These are phyloP conservation scores for Volucella inflata DNA, from an alignment of 2,888 invertebrate genomes.

Conservation along the genomic window DNA sequence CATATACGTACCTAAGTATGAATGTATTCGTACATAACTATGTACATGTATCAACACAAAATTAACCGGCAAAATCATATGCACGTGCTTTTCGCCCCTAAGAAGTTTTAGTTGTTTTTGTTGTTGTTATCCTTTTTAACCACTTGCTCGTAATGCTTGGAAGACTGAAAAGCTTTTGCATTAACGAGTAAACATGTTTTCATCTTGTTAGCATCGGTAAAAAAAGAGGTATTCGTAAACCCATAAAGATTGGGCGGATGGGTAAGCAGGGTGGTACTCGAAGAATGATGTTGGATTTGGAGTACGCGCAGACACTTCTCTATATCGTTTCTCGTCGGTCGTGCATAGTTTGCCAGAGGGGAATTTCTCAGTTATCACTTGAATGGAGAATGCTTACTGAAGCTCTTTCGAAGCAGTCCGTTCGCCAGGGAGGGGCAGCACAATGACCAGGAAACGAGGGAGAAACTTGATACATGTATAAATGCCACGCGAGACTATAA, in stretches of 20 bases:
- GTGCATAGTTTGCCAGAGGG: neutral
- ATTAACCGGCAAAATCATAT: constrained; percentile 29
- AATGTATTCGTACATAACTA: neutral
- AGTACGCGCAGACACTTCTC: constrained; percentile 46
- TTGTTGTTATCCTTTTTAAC: neutral
- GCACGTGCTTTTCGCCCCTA: constrained; percentile 20
- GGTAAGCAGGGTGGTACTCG: neutral
- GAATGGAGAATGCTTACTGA: constrained; percentile 11
- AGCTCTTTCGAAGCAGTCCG: neutral
- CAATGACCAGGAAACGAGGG: constrained; percentile 49
- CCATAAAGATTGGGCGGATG: neutral
- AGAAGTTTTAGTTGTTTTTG: neutral
- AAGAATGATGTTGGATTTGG: constrained; percentile 33
- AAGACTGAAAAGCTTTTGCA: constrained; percentile 34
- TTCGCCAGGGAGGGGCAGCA: constrained; percentile 4
- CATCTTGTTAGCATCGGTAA: constrained; percentile 27
- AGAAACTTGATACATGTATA: constrained; percentile 32
- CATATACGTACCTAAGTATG: too few species aligned
- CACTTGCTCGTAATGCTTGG: neutral
- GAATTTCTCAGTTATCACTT: constrained; percentile 27
- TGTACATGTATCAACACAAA: constrained; percentile 11
- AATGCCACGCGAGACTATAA: constrained; percentile 10
- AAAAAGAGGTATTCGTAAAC: neutral
- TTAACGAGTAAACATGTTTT: constrained; percentile 33
- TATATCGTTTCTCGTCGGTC: neutral